Evolutionary conservation across 2,888 invertebrate species (phyloP).

Genomic region (Trachelus iudaicus): DNA sequence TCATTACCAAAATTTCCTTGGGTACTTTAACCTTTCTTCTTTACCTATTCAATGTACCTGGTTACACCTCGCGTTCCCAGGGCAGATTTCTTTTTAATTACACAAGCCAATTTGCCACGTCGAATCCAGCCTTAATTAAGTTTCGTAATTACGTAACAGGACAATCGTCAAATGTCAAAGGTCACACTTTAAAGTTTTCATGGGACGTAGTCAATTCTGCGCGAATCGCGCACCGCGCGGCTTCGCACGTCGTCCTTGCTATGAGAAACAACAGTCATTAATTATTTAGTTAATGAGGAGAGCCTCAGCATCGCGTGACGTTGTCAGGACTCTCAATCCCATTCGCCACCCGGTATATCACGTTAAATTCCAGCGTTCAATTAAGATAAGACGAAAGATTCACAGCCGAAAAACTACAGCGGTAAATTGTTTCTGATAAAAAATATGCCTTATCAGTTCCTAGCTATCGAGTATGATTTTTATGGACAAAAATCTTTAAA

Average conservation of each 20-base stretch:
- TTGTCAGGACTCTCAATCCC: background rate
- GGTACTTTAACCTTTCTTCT: background rate
- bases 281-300: background rate
- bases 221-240: background rate
- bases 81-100: background rate
- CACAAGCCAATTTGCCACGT: background rate
- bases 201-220: background rate
- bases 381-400: background rate
- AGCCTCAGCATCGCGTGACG: background rate
- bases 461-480: background rate
- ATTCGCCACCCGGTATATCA: too few relatives aligned
- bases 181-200: background rate
- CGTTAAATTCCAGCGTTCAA: background rate
- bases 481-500: background rate
- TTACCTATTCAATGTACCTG: background rate
- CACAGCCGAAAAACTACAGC: background rate
- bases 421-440: background rate
- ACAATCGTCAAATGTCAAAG: background rate
- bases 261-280: background rate
- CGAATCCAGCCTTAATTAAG: background rate
- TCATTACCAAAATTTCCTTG: background rate
- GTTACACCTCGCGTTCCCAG: background rate
- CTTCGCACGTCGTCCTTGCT: background rate
- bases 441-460: background rate
- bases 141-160: background rate